Evolutionary conservation across 2,888 invertebrate genomes (phyloP).

Genomic region (Cyrtodaria siliqua): DNA sequence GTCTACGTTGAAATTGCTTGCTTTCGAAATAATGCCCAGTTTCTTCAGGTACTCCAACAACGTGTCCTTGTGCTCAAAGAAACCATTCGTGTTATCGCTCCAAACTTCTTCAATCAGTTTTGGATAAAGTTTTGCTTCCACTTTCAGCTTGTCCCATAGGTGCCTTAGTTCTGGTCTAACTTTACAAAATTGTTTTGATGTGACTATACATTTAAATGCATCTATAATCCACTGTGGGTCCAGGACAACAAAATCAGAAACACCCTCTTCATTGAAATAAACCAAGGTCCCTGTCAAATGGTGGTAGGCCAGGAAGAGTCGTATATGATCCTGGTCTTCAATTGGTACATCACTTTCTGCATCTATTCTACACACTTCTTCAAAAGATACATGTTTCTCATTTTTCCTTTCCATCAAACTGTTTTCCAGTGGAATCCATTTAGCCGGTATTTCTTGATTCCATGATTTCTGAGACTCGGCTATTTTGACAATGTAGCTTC

Average conservation of each 20-base stretch:
- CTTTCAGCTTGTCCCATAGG: constrained; percentile 7
- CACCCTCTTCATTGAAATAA: constrained; percentile 27
- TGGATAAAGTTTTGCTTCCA: constrained; percentile 12
- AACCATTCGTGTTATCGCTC: constrained; percentile 4
- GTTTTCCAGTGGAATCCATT: constrained; percentile 37
- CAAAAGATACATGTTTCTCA: constrained; percentile 12
- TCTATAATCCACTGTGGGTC: constrained; percentile 34
- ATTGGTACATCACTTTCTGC: constrained; percentile 3
- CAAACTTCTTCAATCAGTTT: constrained; percentile 22
- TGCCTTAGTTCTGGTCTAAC: not conserved
- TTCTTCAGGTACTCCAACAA: constrained; percentile 22
- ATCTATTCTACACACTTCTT: constrained; percentile 16
- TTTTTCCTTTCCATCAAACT: not conserved
- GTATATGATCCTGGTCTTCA: constrained; percentile 16
- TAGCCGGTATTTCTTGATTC: constrained; percentile 14
- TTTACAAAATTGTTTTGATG: constrained; percentile 29
- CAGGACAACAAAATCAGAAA: constrained; percentile 24
- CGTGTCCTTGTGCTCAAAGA: constrained; percentile 14
- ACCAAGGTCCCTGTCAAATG: constrained; percentile 27
- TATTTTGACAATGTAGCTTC: constrained; percentile 1
- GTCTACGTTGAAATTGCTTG: constrained; percentile 2
- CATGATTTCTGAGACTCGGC: not conserved
- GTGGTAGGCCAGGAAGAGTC: constrained; percentile 27
- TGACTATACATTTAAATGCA: constrained; percentile 41
- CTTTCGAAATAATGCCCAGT: constrained; percentile 21